Evolutionary conservation across 2,113 vertebrate genomes (phyloP), one percentile per base, ranked within the genome.

Genomic region (Montifringilla adamsi): DNA sequence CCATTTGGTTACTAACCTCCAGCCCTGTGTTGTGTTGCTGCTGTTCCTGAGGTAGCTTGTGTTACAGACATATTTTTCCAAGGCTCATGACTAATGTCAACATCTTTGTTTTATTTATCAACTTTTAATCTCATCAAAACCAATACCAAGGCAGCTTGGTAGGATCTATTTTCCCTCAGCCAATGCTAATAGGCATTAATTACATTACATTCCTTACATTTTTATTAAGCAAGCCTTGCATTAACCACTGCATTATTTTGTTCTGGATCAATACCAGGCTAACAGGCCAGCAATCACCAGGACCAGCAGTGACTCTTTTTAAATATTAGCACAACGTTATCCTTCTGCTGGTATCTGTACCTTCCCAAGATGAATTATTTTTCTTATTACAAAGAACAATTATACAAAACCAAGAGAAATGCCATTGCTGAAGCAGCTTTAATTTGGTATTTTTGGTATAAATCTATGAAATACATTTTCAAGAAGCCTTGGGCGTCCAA

Each of bases 241-340:
- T 84, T 93, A 94, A 64, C 10, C 44, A 52, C 68, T 68, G 69
- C 43, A 81, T 92, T 94, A 62, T 92, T 93, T 89, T 74, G 64
- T n/a, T 94, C 13, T 13, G 11, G 94, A 95, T 96, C 94, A 56
- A 75, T 89, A 92, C 10, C 76, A 91, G 80, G n/a, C 62, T 93
- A 90, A 83, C n/a, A 92, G 85, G 72, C 55, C 73, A 92, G 83
- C 83, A 88, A 92, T 83, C 84, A 88, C 35, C 79, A 64, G 39
- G 26, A 80, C 17, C 6, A 3, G 75, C 72, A 70, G 75, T 46
- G 55, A 55, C 10, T 70, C 10, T 70, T 80, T 58, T 68, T 26
- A 87, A 90, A 87, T 44, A 89, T 10, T 67, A 62, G 47, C 76
- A 81, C 43, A 84, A 26, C 0, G 0, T 92, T 49, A 59, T n/a